Percentiles rank a stretch among this genome's conserved stretches.
Conservation (phyloP, 2,113 vertebrate genomes). For the Ardeotis arabs region DNA sequence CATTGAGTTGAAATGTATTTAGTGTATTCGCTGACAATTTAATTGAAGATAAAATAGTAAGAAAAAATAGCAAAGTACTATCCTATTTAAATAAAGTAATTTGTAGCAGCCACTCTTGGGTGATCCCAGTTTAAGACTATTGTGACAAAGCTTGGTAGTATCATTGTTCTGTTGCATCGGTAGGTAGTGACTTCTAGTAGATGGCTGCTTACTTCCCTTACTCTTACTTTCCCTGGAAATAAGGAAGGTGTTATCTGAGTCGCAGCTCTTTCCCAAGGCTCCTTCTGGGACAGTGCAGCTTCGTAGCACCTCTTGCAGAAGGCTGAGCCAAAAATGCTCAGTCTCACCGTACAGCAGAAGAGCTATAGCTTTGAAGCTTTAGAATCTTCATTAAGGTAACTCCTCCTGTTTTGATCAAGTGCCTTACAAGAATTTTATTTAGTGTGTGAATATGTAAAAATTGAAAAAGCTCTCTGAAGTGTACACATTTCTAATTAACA, state of each 20-base stretch:
- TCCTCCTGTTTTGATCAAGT: neutral
- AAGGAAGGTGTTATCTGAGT: neutral
- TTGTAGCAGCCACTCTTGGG: neutral
- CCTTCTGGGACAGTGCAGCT: neutral
- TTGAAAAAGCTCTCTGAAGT: neutral
- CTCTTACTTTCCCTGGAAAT: neutral
- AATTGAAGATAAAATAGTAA: neutral
- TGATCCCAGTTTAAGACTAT: neutral
- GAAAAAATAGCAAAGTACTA: neutral
- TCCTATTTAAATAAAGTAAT: neutral
- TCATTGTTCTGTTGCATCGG: neutral
- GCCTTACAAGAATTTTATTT: neutral
- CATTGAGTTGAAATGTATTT: neutral
- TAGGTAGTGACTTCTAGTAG: rapidly evolving
- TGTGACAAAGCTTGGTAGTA: neutral
- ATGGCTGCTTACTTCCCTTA: neutral
- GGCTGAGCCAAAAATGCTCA: neutral
- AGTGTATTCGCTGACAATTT: neutral
- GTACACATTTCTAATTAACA: neutral
- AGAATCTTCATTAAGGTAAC: neutral
- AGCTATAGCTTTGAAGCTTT: neutral
- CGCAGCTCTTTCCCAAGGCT: neutral
- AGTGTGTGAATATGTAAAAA: neutral
- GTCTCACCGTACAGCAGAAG: neutral
- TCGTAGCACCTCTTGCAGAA: neutral